Percentiles rank a stretch among this genome's conserved stretches.
phyloP scores from a whole-genome alignment of 2,797 vertebrate species.

The Cossypha polioptera region DNA sequence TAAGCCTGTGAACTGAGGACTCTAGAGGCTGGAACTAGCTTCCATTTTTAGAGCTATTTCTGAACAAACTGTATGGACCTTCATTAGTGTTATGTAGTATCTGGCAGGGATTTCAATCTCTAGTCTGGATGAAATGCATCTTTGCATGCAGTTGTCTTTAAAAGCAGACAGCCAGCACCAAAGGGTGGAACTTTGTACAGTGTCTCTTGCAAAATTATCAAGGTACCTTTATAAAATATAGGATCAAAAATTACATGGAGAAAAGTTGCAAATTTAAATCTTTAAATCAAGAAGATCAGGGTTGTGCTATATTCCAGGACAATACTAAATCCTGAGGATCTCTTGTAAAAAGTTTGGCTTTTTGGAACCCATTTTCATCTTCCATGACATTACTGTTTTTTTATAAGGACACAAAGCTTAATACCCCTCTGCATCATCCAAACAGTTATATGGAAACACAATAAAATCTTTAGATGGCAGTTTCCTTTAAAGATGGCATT shows the following conservation, averaged over 20 bases:
- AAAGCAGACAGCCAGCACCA: not conserved
- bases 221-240: not conserved
- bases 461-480: not conserved
- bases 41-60: not conserved
- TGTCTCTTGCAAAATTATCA: not conserved
- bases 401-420: not conserved
- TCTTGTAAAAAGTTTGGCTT: not conserved
- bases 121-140: not conserved
- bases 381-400: not conserved
- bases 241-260: not conserved
- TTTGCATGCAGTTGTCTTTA: not conserved
- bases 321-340: not conserved
- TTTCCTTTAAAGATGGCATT: not conserved
- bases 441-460: not conserved
- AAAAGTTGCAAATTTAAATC: not conserved
- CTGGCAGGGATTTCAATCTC: not conserved
- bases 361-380: not conserved
- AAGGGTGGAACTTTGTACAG: not conserved
- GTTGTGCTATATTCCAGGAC: fast-evolving
- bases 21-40: not conserved
- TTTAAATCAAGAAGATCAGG: not conserved
- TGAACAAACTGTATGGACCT: not conserved
- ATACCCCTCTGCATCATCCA: not conserved
- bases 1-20: not conserved
- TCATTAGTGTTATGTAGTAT: not conserved